phyloP scores from a whole-genome alignment of 2,113 vertebrate genomes.

The Catharus fuscescens region DNA sequence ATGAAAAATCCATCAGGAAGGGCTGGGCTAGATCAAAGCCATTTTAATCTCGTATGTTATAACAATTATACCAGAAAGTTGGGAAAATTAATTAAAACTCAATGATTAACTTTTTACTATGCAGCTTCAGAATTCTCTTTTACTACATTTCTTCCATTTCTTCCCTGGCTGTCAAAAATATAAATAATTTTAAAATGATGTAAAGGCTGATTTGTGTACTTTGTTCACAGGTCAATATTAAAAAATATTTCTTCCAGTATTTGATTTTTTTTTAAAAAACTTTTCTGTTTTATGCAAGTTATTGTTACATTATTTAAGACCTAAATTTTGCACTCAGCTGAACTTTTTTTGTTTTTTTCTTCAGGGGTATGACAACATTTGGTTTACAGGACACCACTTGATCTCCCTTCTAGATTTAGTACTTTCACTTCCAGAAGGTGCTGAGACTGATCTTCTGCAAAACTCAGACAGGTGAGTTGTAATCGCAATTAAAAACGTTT shows the following conservation, averaged over 20 bases:
- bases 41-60: neutral
- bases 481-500: neutral
- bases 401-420: constrained; percentile 80
- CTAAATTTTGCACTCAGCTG: neutral
- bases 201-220: neutral
- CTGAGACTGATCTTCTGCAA: constrained; percentile 89
- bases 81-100: neutral
- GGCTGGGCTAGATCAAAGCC: neutral
- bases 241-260: neutral
- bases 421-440: constrained; percentile 84
- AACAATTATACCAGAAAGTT: neutral
- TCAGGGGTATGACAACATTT: constrained; percentile 71
- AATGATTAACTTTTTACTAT: neutral
- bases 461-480: constrained; percentile 86
- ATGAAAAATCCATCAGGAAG: neutral
- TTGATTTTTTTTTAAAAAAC: neutral
- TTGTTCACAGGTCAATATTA: neutral
- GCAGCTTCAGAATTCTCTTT: neutral
- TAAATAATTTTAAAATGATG: neutral
- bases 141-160: neutral
- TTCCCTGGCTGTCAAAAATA: neutral
- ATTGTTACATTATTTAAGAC: neutral
- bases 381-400: constrained; percentile 85
- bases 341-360: constrained; percentile 19
- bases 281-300: neutral